Conservation (phyloP, 2,888 invertebrate genomes). For the Pyrochroa serraticornis region DNA sequence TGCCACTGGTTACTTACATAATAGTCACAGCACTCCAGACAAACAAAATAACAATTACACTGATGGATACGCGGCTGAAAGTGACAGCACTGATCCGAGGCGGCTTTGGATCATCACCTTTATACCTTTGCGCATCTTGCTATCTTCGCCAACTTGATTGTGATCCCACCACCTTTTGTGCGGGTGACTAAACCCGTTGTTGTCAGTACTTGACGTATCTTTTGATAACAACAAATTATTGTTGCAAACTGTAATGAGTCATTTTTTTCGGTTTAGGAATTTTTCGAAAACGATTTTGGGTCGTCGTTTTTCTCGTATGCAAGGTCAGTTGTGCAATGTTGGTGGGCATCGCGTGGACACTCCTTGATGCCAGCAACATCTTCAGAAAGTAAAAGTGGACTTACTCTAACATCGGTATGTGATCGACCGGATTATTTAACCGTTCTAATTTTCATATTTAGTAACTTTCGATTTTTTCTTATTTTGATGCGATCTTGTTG, state of each 20-base stretch:
- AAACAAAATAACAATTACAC: constrained; percentile 16
- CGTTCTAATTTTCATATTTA: constrained; percentile 3
- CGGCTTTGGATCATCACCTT: constrained; percentile 24
- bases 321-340: constrained; percentile 3
- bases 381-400: constrained; percentile 18
- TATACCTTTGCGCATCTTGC: constrained; percentile 31
- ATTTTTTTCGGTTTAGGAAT: neutral
- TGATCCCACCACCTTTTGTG: constrained; percentile 14
- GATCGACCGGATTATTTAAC: constrained; percentile 20
- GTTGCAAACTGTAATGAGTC: neutral
- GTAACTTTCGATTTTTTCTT: constrained; percentile 6
- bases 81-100: constrained; percentile 30
- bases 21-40: constrained; percentile 15
- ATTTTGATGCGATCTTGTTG: no score
- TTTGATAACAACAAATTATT: neutral
- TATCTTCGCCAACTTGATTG: constrained; percentile 17
- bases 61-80: constrained; percentile 18
- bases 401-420: neutral
- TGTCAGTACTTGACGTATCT: no score
- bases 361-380: neutral
- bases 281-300: neutral
- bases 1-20: constrained; percentile 14
- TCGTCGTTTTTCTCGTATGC: neutral
- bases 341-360: neutral
- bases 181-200: neutral